Evolutionary conservation across 2,888 invertebrate species (phyloP).

Genomic region (Synanthedon formicaeformis): DNA sequence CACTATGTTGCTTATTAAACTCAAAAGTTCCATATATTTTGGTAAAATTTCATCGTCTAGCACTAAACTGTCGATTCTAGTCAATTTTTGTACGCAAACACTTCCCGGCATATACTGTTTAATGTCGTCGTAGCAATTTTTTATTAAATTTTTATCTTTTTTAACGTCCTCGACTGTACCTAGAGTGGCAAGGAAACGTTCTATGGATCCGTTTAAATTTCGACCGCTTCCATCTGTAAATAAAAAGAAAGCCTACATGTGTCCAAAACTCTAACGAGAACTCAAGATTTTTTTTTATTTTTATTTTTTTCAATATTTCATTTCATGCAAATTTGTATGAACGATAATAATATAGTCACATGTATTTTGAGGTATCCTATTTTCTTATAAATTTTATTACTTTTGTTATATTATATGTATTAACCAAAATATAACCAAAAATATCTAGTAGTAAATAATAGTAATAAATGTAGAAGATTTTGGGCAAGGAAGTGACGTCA

Average conservation of each 20-base stretch:
- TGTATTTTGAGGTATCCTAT: slow-evolving; percentile 14
- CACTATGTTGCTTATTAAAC: slow-evolving; percentile 50
- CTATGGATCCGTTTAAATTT: slow-evolving; percentile 8
- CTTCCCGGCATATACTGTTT: slow-evolving; percentile 64
- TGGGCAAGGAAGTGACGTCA: no score
- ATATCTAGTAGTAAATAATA: no score
- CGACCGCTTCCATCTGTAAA: slow-evolving; percentile 32
- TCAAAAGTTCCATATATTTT: slow-evolving; percentile 64
- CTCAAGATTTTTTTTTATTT: background rate
- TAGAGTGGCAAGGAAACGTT: slow-evolving; percentile 23
- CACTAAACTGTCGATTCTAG: slow-evolving; percentile 50
- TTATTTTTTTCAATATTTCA: background rate
- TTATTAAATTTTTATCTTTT: slow-evolving; percentile 18
- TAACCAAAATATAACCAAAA: no score
- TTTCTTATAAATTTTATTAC: no score
- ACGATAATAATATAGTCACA: slow-evolving; percentile 14
- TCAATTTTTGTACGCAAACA: slow-evolving; percentile 76
- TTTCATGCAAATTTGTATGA: slow-evolving; percentile 5
- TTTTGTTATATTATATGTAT: no score
- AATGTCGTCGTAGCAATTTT: slow-evolving; percentile 12
- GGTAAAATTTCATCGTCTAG: slow-evolving; percentile 40
- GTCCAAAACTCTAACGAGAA: slow-evolving; percentile 46
- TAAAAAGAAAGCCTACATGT: slow-evolving; percentile 55
- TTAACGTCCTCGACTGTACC: slow-evolving; percentile 31
- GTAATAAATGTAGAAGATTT: no score